Conservation (phyloP, 2,888 invertebrate genomes). For the Augochlorella aurata region DNA sequence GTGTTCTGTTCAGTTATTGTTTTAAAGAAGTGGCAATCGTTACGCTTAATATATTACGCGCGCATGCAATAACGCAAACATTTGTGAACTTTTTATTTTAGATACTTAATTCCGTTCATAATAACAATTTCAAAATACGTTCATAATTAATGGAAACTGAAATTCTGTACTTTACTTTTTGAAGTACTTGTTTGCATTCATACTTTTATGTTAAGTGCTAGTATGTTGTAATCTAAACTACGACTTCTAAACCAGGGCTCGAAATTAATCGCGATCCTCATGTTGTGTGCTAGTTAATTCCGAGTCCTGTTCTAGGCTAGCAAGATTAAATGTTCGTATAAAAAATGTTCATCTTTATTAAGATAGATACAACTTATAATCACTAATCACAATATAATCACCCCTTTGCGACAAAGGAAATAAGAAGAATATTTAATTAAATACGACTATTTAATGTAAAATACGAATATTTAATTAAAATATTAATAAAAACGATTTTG, state of each 20-base stretch:
- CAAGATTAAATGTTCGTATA: neutral
- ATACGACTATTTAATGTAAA: no score
- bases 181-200: neutral
- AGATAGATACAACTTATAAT: neutral
- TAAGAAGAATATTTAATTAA: neutral
- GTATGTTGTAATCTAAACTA: neutral
- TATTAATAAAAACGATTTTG: neutral
- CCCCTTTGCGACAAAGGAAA: no score
- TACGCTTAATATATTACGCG: neutral
- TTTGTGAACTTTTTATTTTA: neutral
- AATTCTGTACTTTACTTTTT: neutral
- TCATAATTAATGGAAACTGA: no score
- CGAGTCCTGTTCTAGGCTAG: no score
- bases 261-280: no score
- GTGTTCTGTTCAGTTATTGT: neutral
- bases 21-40: no score
- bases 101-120: neutral
- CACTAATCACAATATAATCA: neutral
- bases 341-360: neutral
- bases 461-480: conserved; percentile 3
- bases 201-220: neutral
- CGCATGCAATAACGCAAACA: neutral
- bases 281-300: no score
- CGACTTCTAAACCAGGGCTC: neutral
- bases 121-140: no score